Evolutionary conservation across 2,113 vertebrate genomes (phyloP), one percentile per base, ranked within the genome.

Genomic region (Pygoscelis adeliae): DNA sequence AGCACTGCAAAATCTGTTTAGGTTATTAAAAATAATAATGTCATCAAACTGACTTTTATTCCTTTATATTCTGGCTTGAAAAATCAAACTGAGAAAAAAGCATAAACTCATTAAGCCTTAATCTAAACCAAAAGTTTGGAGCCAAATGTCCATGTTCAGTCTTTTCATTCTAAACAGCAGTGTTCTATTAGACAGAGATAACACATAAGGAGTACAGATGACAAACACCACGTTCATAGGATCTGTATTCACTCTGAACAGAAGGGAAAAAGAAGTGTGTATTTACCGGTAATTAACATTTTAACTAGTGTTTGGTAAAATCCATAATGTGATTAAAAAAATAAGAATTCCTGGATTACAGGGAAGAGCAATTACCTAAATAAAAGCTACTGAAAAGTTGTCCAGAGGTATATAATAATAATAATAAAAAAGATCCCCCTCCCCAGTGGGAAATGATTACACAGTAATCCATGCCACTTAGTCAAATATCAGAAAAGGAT

Each of bases 391-490:
- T 94, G 67, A 88, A 93, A 97, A 95, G 70, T 85, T 96, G 73
- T 91, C 78, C 82, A 62, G 74, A 83, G 73, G 34, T 94, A 82
- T 52, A 96, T 86, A 93, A 96, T 94, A 96, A 95, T 90, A 74
- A 67, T 58, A 93, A 88, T 70, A 3, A 72, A 19, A 78, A 85
- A 87, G 46, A 92, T 79, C 46, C 38, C 87, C 46, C 74, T 86
- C 82, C 92, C 63, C 76, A 95, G 89, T 92, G 91, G 96, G 96
- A 96, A 97, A 98, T 91, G 93, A 97, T 98, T 98, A 87, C 88
- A 94, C 73, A 74, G 87, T 77, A 96, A 90, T 97, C 94, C 77
- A 87, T 73, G 83, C 94, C 69, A 94, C 83, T 97, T 95, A 92
- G 92, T 77, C 83, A 96, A 95, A 97, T 91, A 88, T 84, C 87